Percentiles rank a stretch among this genome's conserved stretches.
These are phyloP conservation scores for Poeciliopsis gracilis DNA, from an alignment of 2,797 vertebrate genomes.

Conservation along the genomic window DNA sequence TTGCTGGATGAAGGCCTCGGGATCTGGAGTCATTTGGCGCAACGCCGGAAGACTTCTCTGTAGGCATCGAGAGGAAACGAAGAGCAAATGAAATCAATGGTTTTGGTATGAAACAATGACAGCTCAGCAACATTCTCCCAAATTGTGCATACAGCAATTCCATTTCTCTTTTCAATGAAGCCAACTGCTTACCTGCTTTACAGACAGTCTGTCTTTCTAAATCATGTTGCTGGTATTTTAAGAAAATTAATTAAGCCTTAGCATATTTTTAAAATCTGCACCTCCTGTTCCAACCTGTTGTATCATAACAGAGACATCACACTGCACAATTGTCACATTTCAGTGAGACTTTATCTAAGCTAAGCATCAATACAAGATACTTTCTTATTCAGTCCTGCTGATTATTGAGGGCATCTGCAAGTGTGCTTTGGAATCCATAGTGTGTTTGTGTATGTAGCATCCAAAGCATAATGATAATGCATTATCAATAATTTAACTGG, in stretches of 20 bases:
- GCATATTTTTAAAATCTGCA: background rate
- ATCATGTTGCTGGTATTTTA: background rate
- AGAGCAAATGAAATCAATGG: background rate
- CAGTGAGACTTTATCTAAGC: background rate
- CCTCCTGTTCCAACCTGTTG: background rate
- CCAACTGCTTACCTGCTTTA: background rate
- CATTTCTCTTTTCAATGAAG: background rate
- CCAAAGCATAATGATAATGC: background rate
- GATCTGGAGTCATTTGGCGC: conserved; percentile 92
- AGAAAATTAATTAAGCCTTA: background rate
- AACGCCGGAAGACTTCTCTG: conserved; percentile 92
- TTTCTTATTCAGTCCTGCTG: background rate
- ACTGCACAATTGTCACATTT: background rate
- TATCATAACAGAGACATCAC: background rate
- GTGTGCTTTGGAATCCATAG: background rate
- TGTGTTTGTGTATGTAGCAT: background rate
- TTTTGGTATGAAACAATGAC: background rate
- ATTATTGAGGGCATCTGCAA: background rate
- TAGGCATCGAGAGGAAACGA: background rate
- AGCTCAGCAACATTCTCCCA: background rate
- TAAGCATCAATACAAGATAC: background rate
- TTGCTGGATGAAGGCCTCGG: conserved; percentile 92
- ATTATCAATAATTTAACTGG: background rate
- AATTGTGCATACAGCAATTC: background rate
- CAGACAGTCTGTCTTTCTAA: background rate